Evolutionary conservation across 2,888 invertebrate species (phyloP), one percentile per base, ranked within the genome.

Genomic region (Celastrina argiolus): DNA sequence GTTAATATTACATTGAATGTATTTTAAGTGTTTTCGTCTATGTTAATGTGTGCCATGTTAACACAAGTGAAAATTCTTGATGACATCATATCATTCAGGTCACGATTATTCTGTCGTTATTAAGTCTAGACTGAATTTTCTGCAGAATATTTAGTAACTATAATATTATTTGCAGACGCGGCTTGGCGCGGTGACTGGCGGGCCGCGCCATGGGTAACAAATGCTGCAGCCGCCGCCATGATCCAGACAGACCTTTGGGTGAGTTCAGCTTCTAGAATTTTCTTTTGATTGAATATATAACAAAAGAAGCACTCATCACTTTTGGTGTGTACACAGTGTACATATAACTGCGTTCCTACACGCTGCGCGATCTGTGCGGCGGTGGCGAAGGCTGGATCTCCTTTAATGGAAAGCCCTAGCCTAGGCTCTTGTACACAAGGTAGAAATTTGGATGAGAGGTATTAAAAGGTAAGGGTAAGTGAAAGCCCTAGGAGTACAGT

Each of bases 201-300:
- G 83, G 87, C 88, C 88, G 90, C 93, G 91, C 87, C 88, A 96
- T 97, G 96, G 96, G 96, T 87, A 95, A 95, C 91, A 95, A 95
- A 92, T 96, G 96, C 92, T 96, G 96, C 92, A 96, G 96, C 92
- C 96, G 95, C 92, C 94, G 95, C 83, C 94, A 95, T 88, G 95
- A 95, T 89, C 93, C 94, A 79, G 93, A 94, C 76, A 88, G 94
- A 87, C 93, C 94, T 74, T 84, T 94, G 76, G 93, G 94, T 94
- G 73, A 84, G 81, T 72, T 69, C 69, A 67, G 18, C 59, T 22
- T 22, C 64, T 51, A 45, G 41, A 63, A 61, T 36, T 56, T 36
- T 22, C 45, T 64, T 26, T 34, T 61, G 1, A 61, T 14, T 2
- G n/a, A n/a, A n/a, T 39, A 10, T 8, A 8, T 0, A 31, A 31